Evolutionary conservation across 2,113 vertebrate species (phyloP).

Genomic region (Heterotis niloticus): DNA sequence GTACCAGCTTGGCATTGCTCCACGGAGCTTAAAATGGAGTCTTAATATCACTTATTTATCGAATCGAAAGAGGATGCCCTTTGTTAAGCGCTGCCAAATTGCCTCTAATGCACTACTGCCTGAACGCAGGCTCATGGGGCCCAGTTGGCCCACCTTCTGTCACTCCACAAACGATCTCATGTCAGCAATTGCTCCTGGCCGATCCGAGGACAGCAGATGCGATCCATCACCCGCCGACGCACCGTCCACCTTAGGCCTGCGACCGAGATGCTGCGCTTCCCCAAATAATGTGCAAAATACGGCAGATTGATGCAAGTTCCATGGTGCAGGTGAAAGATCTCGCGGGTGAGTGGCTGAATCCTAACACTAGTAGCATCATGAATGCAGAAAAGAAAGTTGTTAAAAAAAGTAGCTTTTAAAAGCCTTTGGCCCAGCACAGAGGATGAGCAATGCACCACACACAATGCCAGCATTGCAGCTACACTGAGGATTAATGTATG

Average conservation of each 20-base stretch:
- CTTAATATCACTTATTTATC: slow-evolving; percentile 8
- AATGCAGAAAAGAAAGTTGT: too few species aligned
- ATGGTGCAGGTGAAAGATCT: too few species aligned
- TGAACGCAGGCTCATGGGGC: not conserved
- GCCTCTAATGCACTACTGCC: slow-evolving; percentile 19
- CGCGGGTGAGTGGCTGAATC: too few species aligned
- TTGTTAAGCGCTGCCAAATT: not conserved
- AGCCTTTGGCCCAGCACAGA: too few species aligned
- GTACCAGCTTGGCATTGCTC: not conserved
- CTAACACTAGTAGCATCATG: too few species aligned
- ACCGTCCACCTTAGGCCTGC: not conserved
- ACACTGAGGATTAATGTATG: too few species aligned
- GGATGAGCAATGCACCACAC: too few species aligned
- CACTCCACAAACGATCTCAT: not conserved
- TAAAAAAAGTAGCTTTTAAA: too few species aligned
- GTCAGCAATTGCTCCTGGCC: slow-evolving; percentile 1
- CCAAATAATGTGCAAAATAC: too few species aligned
- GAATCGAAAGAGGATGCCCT: slow-evolving; percentile 12
- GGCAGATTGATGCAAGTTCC: too few species aligned
- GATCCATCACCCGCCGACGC: not conserved
- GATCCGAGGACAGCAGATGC: not conserved
- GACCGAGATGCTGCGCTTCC: too few species aligned
- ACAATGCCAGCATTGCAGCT: too few species aligned
- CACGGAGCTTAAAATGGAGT: not conserved
- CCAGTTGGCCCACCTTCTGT: slow-evolving; percentile 28